A percentile compares a stretch with the other conserved stretches of the same genome.
phyloP scores from a whole-genome alignment of 2,113 vertebrate genomes.

The Mesocricetus auratus region DNA sequence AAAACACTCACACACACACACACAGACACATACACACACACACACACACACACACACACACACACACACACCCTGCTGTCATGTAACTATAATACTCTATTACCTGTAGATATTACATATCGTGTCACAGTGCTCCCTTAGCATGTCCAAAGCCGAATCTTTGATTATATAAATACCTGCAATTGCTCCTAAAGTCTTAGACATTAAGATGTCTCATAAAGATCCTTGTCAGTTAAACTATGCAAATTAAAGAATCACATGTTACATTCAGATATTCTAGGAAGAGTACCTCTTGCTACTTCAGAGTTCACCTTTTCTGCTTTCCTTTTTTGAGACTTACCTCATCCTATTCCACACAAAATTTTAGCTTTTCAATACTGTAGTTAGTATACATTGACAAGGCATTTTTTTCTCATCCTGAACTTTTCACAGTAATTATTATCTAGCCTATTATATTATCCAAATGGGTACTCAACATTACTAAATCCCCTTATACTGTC shows the following conservation, averaged over 20 bases:
- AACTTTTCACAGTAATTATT: slow-evolving; percentile 1
- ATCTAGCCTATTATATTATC: not conserved
- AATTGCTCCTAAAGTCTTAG: not conserved
- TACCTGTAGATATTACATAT: not conserved
- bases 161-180: not conserved
- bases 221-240: not conserved
- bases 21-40: no score
- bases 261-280: not conserved
- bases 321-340: not conserved
- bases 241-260: not conserved
- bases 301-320: not conserved
- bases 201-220: not conserved
- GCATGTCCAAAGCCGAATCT: not conserved
- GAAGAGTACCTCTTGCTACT: not conserved
- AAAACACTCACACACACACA: no score
- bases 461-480: not conserved
- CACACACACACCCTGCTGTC: no score
- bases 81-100: no score
- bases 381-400: not conserved
- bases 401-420: not conserved
- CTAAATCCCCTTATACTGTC: not conserved
- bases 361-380: not conserved
- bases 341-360: not conserved
- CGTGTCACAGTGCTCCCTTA: not conserved
- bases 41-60: no score